Percentiles rank a stretch among this genome's conserved stretches.
These are phyloP conservation scores for Drosophila demipolita DNA, from an alignment of 2,888 invertebrate species.

Conservation along the genomic window DNA sequence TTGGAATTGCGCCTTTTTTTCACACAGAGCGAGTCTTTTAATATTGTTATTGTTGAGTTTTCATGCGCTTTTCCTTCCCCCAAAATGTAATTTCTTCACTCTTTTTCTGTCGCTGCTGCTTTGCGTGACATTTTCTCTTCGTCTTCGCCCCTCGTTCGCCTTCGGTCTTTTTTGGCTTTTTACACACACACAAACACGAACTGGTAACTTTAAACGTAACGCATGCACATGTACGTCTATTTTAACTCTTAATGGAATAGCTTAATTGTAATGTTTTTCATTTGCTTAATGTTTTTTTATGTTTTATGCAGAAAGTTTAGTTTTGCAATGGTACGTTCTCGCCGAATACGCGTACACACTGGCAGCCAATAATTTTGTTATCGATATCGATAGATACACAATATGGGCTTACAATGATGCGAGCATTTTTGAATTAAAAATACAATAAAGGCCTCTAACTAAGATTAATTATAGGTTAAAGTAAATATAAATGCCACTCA, in stretches of 20 bases:
- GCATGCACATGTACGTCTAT: slow-evolving; percentile 36
- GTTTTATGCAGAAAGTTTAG: slow-evolving; percentile 72
- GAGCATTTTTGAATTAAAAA: slow-evolving; percentile 62
- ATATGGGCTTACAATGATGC: slow-evolving; percentile 33
- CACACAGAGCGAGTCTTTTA: slow-evolving; percentile 35
- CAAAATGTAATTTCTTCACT: slow-evolving; percentile 76
- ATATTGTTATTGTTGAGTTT: slow-evolving; percentile 68
- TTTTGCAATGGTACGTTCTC: slow-evolving; percentile 72
- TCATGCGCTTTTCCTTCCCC: slow-evolving; percentile 59
- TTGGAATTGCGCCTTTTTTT: slow-evolving; percentile 57
- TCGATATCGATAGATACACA: slow-evolving; percentile 58
- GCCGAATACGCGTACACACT: slow-evolving; percentile 67
- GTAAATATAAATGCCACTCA: neutral
- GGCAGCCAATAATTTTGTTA: slow-evolving; percentile 53
- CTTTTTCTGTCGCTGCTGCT: slow-evolving; percentile 75
- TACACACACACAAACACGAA: slow-evolving; percentile 52
- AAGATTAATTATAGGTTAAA: neutral
- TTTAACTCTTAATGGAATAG: slow-evolving; percentile 42
- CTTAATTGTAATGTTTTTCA: slow-evolving; percentile 58
- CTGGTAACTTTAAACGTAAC: slow-evolving; percentile 27
- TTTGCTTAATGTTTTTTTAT: slow-evolving; percentile 78
- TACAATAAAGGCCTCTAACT: neutral
- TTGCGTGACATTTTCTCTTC: slow-evolving; percentile 81
- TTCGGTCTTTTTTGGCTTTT: slow-evolving; percentile 54
- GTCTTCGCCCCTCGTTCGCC: slow-evolving; percentile 68